Evolutionary conservation across 2,888 invertebrate genomes (phyloP), one percentile per base, ranked within the genome.

Genomic region (Pristionchus maxplancki): DNA sequence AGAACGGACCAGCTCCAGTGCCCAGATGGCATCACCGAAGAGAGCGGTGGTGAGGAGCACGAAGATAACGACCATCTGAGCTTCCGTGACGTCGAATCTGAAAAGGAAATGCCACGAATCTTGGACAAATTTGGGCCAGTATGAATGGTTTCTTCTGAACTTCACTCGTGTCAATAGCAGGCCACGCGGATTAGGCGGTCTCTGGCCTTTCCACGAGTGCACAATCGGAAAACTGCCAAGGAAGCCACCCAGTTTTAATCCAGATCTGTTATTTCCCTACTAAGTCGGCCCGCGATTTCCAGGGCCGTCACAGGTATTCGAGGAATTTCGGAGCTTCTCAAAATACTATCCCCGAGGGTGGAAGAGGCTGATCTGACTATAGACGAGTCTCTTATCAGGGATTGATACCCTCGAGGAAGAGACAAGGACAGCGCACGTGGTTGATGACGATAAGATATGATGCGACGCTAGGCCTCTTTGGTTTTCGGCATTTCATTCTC

Each of bases 21-120:
- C 96, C 99, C 99, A 99, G 93, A 98, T 96, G 90, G 96, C 96
- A 31, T 97, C 96, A 17, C 99, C 99, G 95, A 98, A 97, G 88
- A 97, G 95, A 48, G 97, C 97, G 50, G 98, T 97, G 90, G 97
- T 95, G 89, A 98, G 94, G 94, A 98, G 97, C 93, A 98, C 97
- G 85, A 95, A 95, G 92, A 99, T 98, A 92, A 99, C 97, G 85
- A 97, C 96, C 95, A 97, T 97, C 95, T 99, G 99, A 11, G 98
- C 98, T 96, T 99, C 99, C 0, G 99, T 99, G 50, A 99, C 99
- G 96, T 99, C 99, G 92, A 99, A 94, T 84, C 93, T 93, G 82
- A 58, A 93, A 64, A 8, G 53, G n/a, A n/a, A n/a, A n/a, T n/a
- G n/a, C n/a, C n/a, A n/a, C n/a, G n/a, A n/a, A n/a, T n/a, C n/a